These are phyloP conservation scores for Oryzias javanicus DNA, from an alignment of 2,113 vertebrate species.

Conservation along the genomic window DNA sequence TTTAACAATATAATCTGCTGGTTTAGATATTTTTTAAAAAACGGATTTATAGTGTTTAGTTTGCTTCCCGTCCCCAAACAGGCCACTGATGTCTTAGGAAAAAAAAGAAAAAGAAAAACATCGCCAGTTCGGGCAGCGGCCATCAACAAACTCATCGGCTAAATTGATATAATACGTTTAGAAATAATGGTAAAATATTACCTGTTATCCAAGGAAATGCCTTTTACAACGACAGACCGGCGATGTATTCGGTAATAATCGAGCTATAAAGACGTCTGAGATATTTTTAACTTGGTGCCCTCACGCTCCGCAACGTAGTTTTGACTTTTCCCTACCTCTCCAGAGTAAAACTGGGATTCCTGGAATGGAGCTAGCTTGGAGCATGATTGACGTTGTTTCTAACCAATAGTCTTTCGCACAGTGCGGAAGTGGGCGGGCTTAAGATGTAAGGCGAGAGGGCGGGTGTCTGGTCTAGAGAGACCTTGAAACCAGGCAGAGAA, in stretches of 20 bases:
- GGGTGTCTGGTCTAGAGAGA: no score
- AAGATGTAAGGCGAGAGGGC: not conserved
- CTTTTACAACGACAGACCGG: not conserved
- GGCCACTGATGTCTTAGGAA: constrained; percentile 37
- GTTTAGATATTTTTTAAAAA: no score
- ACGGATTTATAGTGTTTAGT: no score
- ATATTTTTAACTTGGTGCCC: not conserved
- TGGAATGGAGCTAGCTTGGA: constrained; percentile 36
- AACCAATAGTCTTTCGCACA: constrained; percentile 43
- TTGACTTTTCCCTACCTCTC: constrained; percentile 30
- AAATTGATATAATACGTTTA: not conserved
- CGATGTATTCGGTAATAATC: not conserved
- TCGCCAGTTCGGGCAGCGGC: constrained; percentile 25
- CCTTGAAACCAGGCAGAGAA: no score
- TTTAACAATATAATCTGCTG: no score
- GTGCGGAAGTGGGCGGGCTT: not conserved
- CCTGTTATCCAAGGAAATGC: constrained; percentile 29
- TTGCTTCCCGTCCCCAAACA: not conserved
- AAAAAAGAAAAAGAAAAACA: constrained; percentile 10
- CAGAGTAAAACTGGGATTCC: constrained; percentile 44
- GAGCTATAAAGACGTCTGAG: not conserved
- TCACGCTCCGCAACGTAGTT: not conserved
- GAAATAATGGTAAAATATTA: constrained; percentile 12
- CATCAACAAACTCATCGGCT: not conserved
- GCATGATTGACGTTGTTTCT: constrained; percentile 25